Evolutionary conservation across 64 coral and sea anemone species (phyloP).

Genomic region (Pocillopora damicornis): DNA sequence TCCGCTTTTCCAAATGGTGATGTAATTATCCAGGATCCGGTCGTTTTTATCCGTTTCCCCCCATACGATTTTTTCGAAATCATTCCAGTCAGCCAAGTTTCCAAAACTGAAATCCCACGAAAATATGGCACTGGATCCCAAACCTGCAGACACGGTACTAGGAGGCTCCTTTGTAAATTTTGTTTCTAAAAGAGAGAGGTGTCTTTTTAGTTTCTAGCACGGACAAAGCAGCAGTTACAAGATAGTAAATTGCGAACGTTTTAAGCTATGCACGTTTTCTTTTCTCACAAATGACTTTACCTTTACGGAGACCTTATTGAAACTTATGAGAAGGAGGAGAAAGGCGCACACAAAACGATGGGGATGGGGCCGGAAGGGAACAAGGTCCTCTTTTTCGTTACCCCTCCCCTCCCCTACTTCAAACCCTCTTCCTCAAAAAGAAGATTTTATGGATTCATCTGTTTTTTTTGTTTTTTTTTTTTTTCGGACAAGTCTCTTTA

Average conservation of each 20-base stretch:
- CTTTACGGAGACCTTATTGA: too few relatives aligned
- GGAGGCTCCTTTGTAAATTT: neutral
- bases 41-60: neutral
- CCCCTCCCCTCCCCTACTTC: too few relatives aligned
- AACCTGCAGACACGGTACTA: neutral
- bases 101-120: constrained; percentile 1
- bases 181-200: neutral
- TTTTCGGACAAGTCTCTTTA: too few relatives aligned
- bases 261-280: neutral
- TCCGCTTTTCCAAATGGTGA: too few relatives aligned
- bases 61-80: neutral
- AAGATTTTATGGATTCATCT: too few relatives aligned
- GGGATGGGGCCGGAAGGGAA: too few relatives aligned
- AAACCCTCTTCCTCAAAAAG: too few relatives aligned
- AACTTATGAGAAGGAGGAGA: too few relatives aligned
- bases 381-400: too few relatives aligned
- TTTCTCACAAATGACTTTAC: too few relatives aligned
- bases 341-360: too few relatives aligned
- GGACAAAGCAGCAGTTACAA: neutral
- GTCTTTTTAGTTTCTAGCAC: neutral
- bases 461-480: too few relatives aligned
- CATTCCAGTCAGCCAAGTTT: neutral
- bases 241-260: neutral
- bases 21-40: neutral
- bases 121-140: neutral